Conservation (phyloP, 2,797 vertebrate genomes). For the Ctenochaetus hawaiiensis region DNA sequence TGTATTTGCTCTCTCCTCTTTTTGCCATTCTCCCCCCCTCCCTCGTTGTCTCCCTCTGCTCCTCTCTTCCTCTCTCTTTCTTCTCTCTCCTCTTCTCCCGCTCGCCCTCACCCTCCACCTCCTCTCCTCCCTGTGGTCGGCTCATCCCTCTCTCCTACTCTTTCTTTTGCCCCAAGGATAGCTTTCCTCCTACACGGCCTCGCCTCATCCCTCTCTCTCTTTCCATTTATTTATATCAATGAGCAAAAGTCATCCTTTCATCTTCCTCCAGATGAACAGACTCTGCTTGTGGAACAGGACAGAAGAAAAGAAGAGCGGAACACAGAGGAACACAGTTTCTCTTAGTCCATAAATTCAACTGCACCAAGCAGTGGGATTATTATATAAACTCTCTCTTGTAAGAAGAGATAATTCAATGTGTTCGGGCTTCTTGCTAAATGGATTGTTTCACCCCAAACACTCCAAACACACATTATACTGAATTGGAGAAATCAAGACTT, state of each 20-base stretch:
- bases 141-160: slow-evolving; percentile 80
- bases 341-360: slow-evolving; percentile 70
- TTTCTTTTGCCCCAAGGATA: slow-evolving; percentile 81
- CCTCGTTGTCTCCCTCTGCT: slow-evolving; percentile 27
- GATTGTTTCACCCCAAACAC: slow-evolving; percentile 56
- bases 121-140: slow-evolving; percentile 73
- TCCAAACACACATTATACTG: slow-evolving; percentile 45
- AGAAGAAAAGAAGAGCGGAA: slow-evolving; percentile 68
- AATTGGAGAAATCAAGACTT: slow-evolving; percentile 54
- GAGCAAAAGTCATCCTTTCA: slow-evolving; percentile 85
- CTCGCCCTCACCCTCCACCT: slow-evolving; percentile 70
- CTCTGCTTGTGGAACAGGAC: slow-evolving; percentile 78
- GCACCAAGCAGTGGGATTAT: slow-evolving; percentile 70
- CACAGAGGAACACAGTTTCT: slow-evolving; percentile 68
- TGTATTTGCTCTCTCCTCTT: slow-evolving; percentile 7
- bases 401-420: slow-evolving; percentile 62
- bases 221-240: slow-evolving; percentile 86
- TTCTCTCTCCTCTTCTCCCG: slow-evolving; percentile 61
- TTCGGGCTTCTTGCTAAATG: slow-evolving; percentile 59
- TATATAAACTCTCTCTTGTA: slow-evolving; percentile 74
- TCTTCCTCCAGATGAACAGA: slow-evolving; percentile 85
- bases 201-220: slow-evolving; percentile 74
- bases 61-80: slow-evolving; percentile 36
- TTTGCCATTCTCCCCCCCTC: not conserved
- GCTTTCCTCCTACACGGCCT: slow-evolving; percentile 81